Evolutionary conservation across 2,888 invertebrate species (phyloP).

Genomic region (Perizoma affinitatum): DNA sequence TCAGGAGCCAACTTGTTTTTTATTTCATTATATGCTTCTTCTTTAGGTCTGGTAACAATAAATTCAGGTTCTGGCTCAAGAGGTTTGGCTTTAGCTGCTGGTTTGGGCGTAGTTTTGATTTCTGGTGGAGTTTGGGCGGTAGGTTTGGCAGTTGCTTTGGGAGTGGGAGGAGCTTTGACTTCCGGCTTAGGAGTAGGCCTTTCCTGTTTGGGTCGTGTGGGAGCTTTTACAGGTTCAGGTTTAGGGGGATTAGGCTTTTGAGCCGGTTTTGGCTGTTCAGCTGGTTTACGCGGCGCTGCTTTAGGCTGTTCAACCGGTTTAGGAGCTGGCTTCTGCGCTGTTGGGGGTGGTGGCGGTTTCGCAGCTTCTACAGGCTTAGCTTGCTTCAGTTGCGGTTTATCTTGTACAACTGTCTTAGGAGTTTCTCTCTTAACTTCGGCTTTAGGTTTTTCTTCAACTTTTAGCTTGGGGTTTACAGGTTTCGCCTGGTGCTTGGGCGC

Average conservation of each 20-base stretch:
- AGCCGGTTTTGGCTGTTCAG: constrained; percentile 24
- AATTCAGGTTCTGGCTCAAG: constrained; percentile 33
- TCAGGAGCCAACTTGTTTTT: constrained; percentile 47
- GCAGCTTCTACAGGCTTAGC: constrained; percentile 18
- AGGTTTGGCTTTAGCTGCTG: constrained; percentile 31
- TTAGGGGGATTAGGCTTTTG: constrained; percentile 16
- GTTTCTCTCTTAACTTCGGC: constrained; percentile 37
- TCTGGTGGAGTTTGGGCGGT: constrained; percentile 22
- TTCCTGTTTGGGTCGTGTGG: constrained; percentile 21
- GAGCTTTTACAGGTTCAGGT: constrained; percentile 14
- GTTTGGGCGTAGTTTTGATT: constrained; percentile 30
- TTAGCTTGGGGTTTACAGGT: constrained; percentile 26
- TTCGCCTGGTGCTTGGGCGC: constrained; percentile 21
- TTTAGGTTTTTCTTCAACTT: constrained; percentile 37
- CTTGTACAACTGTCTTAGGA: constrained; percentile 31
- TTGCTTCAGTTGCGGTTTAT: constrained; percentile 22
- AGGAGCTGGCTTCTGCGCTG: constrained; percentile 17
- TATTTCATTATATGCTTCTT: constrained; percentile 23
- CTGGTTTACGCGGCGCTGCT: constrained; percentile 18
- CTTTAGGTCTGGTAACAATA: constrained; percentile 29
- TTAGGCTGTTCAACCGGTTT: constrained; percentile 22
- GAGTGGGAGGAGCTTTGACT: constrained; percentile 28
- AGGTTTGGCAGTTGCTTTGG: constrained; percentile 26
- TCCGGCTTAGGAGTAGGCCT: constrained; percentile 36
- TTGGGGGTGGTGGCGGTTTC: constrained; percentile 6